These are phyloP conservation scores for Siniperca knerii DNA, from an alignment of 2,113 vertebrate species.

Conservation along the genomic window DNA sequence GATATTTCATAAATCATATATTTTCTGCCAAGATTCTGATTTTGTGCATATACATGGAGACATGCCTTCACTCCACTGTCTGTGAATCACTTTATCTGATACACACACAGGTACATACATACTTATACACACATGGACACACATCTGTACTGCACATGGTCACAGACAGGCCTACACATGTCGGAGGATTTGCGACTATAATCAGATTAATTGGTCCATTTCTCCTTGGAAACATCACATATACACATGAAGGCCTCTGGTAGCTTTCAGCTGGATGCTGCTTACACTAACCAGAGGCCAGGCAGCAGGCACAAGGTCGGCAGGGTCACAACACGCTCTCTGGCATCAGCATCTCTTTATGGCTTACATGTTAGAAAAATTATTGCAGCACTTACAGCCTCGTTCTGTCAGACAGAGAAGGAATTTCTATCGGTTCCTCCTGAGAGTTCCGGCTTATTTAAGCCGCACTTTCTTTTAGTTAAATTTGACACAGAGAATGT, in stretches of 20 bases:
- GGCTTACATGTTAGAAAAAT: conserved; percentile 68
- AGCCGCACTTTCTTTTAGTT: conserved; percentile 52
- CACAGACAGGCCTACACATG: conserved; percentile 86
- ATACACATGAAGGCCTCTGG: conserved; percentile 69
- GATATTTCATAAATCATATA: conserved; percentile 30
- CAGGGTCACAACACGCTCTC: conserved; percentile 66
- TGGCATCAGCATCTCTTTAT: conserved; percentile 72
- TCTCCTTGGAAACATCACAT: conserved; percentile 82
- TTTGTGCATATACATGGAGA: background rate
- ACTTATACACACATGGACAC: conserved; percentile 69
- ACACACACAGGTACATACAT: conserved; percentile 67
- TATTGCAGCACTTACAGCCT: conserved; percentile 63
- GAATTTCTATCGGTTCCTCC: conserved; percentile 64
- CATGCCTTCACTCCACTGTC: conserved; percentile 24
- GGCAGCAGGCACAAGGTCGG: conserved; percentile 73
- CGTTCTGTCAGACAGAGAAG: conserved; percentile 55
- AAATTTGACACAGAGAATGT: conserved; percentile 47
- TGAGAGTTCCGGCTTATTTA: conserved; percentile 47
- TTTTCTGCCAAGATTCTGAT: conserved; percentile 36
- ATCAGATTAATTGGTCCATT: conserved; percentile 94
- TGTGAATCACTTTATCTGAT: conserved; percentile 48
- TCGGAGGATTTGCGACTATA: conserved; percentile 92
- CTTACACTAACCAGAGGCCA: conserved; percentile 83
- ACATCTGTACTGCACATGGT: conserved; percentile 96
- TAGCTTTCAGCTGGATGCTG: conserved; percentile 76